These are phyloP conservation scores for Scaptomyza tumidula DNA, from an alignment of 2,888 invertebrate genomes.

Conservation along the genomic window DNA sequence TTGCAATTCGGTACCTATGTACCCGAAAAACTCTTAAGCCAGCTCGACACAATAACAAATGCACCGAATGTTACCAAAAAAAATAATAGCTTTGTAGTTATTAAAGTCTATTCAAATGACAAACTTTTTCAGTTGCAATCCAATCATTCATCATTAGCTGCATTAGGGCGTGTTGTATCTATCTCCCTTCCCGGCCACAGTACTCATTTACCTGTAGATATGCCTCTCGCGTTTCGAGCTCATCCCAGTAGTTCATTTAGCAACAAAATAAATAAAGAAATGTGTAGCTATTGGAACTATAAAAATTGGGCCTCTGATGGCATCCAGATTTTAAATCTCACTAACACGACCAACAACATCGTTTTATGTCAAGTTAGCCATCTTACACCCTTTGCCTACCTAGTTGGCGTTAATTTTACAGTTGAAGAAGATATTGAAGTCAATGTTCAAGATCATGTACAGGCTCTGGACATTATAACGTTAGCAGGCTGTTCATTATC, in stretches of 20 bases:
- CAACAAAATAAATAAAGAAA: conserved; percentile 5
- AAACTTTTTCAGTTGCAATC: conserved; percentile 86
- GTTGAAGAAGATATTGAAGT: conserved; percentile 38
- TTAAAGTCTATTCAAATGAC: conserved; percentile 86
- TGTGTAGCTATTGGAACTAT: conserved; percentile 87
- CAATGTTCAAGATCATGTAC: conserved; percentile 27
- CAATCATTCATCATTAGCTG: conserved; percentile 67
- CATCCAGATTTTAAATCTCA: conserved; percentile 83
- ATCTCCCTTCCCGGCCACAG: conserved; percentile 87
- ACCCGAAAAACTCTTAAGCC: conserved; percentile 84
- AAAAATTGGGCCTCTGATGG: conserved; percentile 87
- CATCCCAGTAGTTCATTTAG: background rate
- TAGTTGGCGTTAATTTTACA: conserved; percentile 79
- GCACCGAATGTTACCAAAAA: conserved; percentile 60
- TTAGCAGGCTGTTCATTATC: conserved; percentile 87
- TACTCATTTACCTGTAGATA: conserved; percentile 85
- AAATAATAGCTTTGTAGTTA: conserved; percentile 84
- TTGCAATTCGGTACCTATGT: conserved; percentile 86
- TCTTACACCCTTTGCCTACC: conserved; percentile 87
- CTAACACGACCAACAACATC: conserved; percentile 81
- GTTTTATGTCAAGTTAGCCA: conserved; percentile 86
- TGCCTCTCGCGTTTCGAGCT: conserved; percentile 85
- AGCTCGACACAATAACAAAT: conserved; percentile 78
- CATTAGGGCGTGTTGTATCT: conserved; percentile 86
- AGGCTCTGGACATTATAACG: conserved; percentile 86